Conservation (phyloP, 2,888 invertebrate species). For the Drosophila mettleri region DNA sequence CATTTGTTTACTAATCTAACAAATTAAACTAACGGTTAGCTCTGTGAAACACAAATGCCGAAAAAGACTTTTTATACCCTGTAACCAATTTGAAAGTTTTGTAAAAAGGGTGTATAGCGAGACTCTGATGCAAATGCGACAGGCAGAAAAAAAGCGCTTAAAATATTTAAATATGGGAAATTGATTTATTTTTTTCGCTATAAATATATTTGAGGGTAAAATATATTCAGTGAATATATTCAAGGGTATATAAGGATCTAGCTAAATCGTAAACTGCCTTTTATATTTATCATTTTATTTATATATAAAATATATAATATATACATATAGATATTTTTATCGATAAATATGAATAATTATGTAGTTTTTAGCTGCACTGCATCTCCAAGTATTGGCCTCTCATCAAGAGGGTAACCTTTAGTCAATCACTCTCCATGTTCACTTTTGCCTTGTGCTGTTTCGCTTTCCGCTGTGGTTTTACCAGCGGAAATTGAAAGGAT, state of each 20-base stretch:
- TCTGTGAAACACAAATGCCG: slow-evolving; percentile 30
- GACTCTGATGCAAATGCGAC: not conserved
- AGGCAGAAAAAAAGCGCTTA: too few relatives aligned
- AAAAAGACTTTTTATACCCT: slow-evolving; percentile 28
- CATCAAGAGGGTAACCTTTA: not conserved
- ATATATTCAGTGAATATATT: too few relatives aligned
- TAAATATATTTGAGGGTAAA: too few relatives aligned
- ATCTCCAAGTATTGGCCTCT: too few relatives aligned
- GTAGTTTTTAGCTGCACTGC: too few relatives aligned
- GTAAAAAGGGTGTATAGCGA: not conserved
- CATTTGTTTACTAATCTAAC: slow-evolving; percentile 83
- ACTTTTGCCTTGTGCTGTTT: slow-evolving; percentile 1
- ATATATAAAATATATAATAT: too few relatives aligned
- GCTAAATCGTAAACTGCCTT: too few relatives aligned
- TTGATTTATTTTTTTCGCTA: too few relatives aligned
- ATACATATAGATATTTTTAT: not conserved
- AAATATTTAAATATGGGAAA: too few relatives aligned
- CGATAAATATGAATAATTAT: not conserved
- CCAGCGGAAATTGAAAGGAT: slow-evolving; percentile 75
- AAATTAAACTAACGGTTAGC: slow-evolving; percentile 81
- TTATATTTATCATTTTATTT: too few relatives aligned
- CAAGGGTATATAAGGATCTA: too few relatives aligned
- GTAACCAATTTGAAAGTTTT: not conserved
- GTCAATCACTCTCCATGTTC: not conserved
- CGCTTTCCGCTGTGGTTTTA: slow-evolving; percentile 16